phyloP scores from a whole-genome alignment of 2,113 vertebrate species.

The Onychostoma macrolepis region DNA sequence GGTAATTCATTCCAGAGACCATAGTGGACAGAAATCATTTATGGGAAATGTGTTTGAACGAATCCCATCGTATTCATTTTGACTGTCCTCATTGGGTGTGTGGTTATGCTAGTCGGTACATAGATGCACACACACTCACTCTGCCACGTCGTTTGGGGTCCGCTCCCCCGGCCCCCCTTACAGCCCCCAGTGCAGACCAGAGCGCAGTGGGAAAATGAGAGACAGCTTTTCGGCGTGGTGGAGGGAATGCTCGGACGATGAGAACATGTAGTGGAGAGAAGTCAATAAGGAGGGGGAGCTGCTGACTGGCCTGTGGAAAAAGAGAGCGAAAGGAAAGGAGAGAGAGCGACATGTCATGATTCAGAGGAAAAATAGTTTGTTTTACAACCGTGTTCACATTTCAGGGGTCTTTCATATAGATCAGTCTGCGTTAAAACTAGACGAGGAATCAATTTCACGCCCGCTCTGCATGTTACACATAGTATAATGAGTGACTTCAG shows the following conservation, averaged over 20 bases:
- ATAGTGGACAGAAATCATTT: slow-evolving; percentile 57
- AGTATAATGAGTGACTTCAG: not conserved
- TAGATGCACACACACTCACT: slow-evolving; percentile 38
- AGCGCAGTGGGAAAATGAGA: slow-evolving; percentile 58
- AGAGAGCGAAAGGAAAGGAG: slow-evolving; percentile 6
- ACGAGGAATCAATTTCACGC: slow-evolving; percentile 9
- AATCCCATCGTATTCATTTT: slow-evolving; percentile 54
- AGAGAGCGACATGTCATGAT: slow-evolving; percentile 46
- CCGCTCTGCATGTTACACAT: not conserved
- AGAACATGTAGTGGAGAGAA: slow-evolving; percentile 58
- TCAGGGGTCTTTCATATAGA: slow-evolving; percentile 33
- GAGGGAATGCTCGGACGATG: slow-evolving; percentile 61
- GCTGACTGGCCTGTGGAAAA: slow-evolving; percentile 57
- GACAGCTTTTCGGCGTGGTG: slow-evolving; percentile 57
- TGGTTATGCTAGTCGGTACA: slow-evolving; percentile 21
- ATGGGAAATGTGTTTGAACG: slow-evolving; percentile 52
- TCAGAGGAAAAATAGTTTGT: slow-evolving; percentile 50
- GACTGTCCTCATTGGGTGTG: slow-evolving; percentile 45
- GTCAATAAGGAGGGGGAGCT: slow-evolving; percentile 33
- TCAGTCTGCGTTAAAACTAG: slow-evolving; percentile 37
- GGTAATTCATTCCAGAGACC: slow-evolving; percentile 56
- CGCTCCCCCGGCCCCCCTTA: slow-evolving; percentile 44
- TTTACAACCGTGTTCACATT: slow-evolving; percentile 58
- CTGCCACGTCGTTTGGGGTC: slow-evolving; percentile 62
- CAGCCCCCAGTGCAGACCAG: slow-evolving; percentile 52